A percentile compares a stretch with the other conserved stretches of the same genome.
These are phyloP conservation scores for Drosophila silvestris DNA, from an alignment of 2,888 invertebrate species.

Conservation along the genomic window DNA sequence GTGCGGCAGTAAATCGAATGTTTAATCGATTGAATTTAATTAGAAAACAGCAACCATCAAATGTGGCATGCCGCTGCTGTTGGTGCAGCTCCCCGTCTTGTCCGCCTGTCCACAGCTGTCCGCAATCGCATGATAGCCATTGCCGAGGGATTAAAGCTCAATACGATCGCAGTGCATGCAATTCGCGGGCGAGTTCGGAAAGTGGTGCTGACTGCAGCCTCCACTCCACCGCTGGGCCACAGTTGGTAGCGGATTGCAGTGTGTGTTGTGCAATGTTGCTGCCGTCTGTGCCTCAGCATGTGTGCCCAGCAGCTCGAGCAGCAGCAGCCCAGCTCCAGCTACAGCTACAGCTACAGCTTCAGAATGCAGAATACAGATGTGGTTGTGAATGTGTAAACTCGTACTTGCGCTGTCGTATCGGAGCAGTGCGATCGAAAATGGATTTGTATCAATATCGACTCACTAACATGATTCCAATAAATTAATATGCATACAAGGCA, in stretches of 20 bases:
- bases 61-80: conserved; percentile 55
- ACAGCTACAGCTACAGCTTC: neutral
- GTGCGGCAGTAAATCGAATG: conserved; percentile 80
- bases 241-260: conserved; percentile 37
- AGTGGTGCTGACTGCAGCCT: conserved; percentile 2
- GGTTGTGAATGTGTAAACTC: conserved; percentile 26
- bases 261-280: conserved; percentile 74
- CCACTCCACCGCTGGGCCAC: conserved; percentile 26
- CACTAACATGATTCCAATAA: conserved; percentile 85
- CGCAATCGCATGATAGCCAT: conserved; percentile 67
- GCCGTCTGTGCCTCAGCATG: conserved; percentile 64
- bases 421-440: conserved; percentile 82
- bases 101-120: conserved; percentile 9
- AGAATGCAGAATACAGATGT: conserved; percentile 37
- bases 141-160: conserved; percentile 64
- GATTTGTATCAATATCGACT: conserved; percentile 86
- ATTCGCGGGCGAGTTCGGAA: conserved; percentile 44
- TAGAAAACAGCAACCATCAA: conserved; percentile 74
- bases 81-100: conserved; percentile 41
- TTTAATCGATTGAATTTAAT: conserved; percentile 83
- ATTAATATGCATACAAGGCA: conserved; percentile 84
- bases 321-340: conserved; percentile 3
- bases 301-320: conserved; percentile 31
- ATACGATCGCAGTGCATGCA: conserved; percentile 71
- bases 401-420: conserved; percentile 59